These are phyloP conservation scores for Hydriomena furcata DNA, from an alignment of 2,888 invertebrate genomes.

Conservation along the genomic window DNA sequence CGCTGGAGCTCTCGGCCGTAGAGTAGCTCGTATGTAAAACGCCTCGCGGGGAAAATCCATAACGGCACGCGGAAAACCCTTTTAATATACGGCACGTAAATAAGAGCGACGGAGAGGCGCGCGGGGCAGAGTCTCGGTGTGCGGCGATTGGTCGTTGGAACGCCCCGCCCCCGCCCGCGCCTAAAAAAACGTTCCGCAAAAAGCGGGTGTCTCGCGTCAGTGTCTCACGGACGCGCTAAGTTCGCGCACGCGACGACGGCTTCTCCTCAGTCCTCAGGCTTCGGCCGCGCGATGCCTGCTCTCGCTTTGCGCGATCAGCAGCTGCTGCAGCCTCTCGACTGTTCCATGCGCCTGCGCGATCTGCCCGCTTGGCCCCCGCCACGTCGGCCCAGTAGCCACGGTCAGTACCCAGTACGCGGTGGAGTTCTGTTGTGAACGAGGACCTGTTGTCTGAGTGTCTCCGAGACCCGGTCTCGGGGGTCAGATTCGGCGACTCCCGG, in stretches of 20 bases:
- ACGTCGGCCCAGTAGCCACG: constrained; percentile 62
- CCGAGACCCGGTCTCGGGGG: not conserved
- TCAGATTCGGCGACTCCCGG: no score
- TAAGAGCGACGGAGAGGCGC: constrained; percentile 62
- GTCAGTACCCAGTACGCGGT: no score
- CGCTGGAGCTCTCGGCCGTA: constrained; percentile 22
- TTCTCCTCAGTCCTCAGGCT: constrained; percentile 81
- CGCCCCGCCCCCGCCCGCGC: constrained; percentile 72
- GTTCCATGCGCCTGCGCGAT: constrained; percentile 86
- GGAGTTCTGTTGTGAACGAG: no score
- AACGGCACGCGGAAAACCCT: constrained; percentile 83
- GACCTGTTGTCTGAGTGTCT: not conserved
- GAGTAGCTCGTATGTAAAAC: constrained; percentile 72
- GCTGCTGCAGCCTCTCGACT: constrained; percentile 89
- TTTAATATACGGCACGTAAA: constrained; percentile 83
- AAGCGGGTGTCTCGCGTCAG: constrained; percentile 70
- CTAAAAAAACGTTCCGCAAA: constrained; percentile 67
- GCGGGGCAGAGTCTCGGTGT: constrained; percentile 55
- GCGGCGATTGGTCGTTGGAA: constrained; percentile 61
- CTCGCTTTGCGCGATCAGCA: constrained; percentile 82
- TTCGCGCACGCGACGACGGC: constrained; percentile 75
- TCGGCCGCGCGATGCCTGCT: constrained; percentile 85
- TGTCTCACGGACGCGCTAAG: constrained; percentile 73
- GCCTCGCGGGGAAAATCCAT: constrained; percentile 76
- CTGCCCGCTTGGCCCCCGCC: constrained; percentile 76